These are phyloP conservation scores for Ephialtes manifestator DNA, from an alignment of 2,888 invertebrate genomes.

Conservation along the genomic window DNA sequence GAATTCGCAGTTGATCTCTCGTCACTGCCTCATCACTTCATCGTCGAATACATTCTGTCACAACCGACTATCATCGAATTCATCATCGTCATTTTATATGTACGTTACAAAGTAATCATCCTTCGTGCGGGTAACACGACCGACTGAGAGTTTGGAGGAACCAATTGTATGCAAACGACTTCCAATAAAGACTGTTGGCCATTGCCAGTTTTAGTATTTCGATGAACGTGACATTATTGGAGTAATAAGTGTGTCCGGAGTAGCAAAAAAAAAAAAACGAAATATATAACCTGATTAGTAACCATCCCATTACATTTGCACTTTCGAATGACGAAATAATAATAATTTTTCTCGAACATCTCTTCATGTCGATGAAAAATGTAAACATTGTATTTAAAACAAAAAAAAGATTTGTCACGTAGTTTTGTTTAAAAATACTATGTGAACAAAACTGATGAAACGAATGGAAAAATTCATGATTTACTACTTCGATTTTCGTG, in stretches of 20 bases:
- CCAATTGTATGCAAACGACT: constrained; percentile 64
- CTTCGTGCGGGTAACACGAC: constrained; percentile 51
- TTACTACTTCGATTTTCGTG: no score
- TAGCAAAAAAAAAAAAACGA: constrained; percentile 32
- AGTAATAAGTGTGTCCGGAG: constrained; percentile 30
- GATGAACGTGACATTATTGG: constrained; percentile 50
- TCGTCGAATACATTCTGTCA: constrained; percentile 65
- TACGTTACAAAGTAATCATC: constrained; percentile 54
- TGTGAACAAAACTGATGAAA: no score
- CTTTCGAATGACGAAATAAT: no score
- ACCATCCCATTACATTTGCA: no score
- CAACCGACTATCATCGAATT: constrained; percentile 54
- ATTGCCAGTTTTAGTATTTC: constrained; percentile 65
- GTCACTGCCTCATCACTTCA: constrained; percentile 72
- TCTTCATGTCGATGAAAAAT: no score
- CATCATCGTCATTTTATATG: constrained; percentile 45
- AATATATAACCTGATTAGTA: not conserved
- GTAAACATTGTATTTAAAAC: no score
- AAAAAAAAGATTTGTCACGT: no score
- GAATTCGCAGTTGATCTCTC: constrained; percentile 35
- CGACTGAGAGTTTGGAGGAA: constrained; percentile 66
- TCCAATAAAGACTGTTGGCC: constrained; percentile 76
- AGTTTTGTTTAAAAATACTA: no score
- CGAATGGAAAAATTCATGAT: no score
- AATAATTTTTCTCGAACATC: no score